Evolutionary conservation across 1,140 invertebrate genomes (phyloP).

Genomic region (Cotesia glomerata): DNA sequence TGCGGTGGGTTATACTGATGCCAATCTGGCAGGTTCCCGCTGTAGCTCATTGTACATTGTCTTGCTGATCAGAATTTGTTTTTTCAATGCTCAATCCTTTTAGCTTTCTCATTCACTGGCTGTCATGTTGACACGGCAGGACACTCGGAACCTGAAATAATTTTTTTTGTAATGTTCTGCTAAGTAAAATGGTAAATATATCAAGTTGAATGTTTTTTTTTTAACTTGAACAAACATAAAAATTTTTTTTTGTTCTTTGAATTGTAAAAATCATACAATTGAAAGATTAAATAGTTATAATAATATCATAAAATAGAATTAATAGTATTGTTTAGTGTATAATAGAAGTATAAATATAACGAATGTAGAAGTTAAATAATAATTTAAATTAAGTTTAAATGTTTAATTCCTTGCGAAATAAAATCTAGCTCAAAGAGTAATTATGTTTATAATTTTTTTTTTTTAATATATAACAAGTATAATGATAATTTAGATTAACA

Average conservation of each 20-base stretch:
- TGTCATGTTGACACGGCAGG: not conserved
- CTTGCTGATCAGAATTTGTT: slow-evolving; percentile 34
- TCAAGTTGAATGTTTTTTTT: not conserved
- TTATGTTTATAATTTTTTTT: not conserved
- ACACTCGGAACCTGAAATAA: slow-evolving; percentile 19
- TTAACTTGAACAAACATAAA: not conserved
- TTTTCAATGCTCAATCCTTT: not conserved
- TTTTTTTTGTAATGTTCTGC: not conserved
- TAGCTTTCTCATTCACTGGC: not conserved
- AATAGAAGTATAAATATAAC: not conserved
- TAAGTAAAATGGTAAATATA: not conserved
- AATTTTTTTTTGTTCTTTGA: not conserved
- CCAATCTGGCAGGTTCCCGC: slow-evolving; percentile 55
- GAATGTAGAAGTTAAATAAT: slow-evolving; percentile 9
- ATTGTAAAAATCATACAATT: no score
- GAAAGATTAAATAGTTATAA: no score
- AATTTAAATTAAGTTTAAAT: not conserved
- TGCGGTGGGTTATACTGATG: slow-evolving; percentile 55
- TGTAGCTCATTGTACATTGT: slow-evolving; percentile 56
- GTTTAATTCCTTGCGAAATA: not conserved
- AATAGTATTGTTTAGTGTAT: not conserved
- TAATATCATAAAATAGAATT: not conserved
- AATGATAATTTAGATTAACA: not conserved
- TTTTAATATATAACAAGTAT: not conserved
- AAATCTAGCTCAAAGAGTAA: slow-evolving; percentile 7